Percentiles rank a stretch among this genome's conserved stretches.
phyloP scores from a whole-genome alignment of 2,888 invertebrate genomes.

The Neoaliturus tenellus region DNA sequence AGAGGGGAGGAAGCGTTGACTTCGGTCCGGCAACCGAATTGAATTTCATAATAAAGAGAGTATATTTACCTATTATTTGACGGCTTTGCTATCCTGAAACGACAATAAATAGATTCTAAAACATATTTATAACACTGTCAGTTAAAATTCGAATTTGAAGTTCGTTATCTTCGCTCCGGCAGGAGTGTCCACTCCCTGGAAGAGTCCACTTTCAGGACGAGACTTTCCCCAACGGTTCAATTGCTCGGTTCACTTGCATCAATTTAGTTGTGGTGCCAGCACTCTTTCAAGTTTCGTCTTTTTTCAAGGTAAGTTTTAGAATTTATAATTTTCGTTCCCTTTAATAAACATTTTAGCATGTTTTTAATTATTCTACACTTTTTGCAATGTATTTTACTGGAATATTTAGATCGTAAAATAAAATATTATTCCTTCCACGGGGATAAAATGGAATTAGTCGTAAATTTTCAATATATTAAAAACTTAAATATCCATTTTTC shows the following conservation, averaged over 20 bases:
- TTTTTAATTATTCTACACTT: too few species aligned
- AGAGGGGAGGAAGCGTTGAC: conserved; percentile 65
- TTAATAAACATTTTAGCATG: too few species aligned
- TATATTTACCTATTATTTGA: conserved; percentile 25
- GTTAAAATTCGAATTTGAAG: background rate
- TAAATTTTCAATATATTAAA: too few species aligned
- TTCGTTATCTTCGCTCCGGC: background rate
- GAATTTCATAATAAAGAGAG: conserved; percentile 60
- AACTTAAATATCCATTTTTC: too few species aligned
- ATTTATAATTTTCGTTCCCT: too few species aligned
- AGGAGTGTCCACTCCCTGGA: conserved; percentile 34
- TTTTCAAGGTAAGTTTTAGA: conserved; percentile 48
- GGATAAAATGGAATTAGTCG: too few species aligned
- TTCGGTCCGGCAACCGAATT: conserved; percentile 54
- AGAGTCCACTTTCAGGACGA: conserved; percentile 56
- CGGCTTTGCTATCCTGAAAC: background rate
- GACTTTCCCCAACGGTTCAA: conserved; percentile 61
- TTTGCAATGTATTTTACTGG: too few species aligned
- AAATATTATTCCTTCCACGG: too few species aligned
- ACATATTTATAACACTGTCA: background rate
- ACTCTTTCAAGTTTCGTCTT: conserved; percentile 57
- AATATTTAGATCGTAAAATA: too few species aligned
- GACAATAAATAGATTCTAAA: background rate
- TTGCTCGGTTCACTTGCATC: conserved; percentile 63
- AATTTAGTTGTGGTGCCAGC: conserved; percentile 62